Conservation (phyloP, 2,797 vertebrate species). For the Phataginus tetradactyla region DNA sequence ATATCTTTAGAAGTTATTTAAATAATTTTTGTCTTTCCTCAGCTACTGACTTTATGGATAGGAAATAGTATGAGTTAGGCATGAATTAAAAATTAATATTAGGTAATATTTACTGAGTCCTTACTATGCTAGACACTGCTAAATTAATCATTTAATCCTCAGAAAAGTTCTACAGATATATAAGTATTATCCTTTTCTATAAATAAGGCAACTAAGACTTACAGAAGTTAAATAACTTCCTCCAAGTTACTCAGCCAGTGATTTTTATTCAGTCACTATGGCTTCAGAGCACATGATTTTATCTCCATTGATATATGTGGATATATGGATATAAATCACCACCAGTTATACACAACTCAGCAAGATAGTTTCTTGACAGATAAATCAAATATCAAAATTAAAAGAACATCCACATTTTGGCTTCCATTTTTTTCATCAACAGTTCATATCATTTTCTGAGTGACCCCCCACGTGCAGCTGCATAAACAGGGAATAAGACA, state of each 20-base stretch:
- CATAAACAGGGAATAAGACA: neutral
- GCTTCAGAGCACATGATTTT: neutral
- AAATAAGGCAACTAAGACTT: neutral
- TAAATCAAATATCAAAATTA: neutral
- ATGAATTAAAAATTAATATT: neutral
- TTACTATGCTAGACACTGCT: neutral
- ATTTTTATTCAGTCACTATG: neutral
- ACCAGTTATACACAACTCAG: neutral
- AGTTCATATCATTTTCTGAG: neutral
- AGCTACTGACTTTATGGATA: neutral
- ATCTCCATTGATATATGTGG: too few relatives aligned
- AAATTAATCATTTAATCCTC: neutral
- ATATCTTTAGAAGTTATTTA: neutral
- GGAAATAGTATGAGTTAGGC: neutral
- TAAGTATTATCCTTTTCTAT: neutral
- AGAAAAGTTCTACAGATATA: neutral
- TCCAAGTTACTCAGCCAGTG: neutral
- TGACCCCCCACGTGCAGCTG: neutral
- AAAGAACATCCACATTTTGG: neutral
- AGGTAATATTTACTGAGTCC: neutral
- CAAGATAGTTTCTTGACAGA: neutral
- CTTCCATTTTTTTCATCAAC: neutral
- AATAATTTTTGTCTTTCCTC: conserved; percentile 19
- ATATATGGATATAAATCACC: neutral
- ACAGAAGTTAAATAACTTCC: neutral